Evolutionary conservation across 1,140 invertebrate genomes (phyloP).

Genomic region (Melipona quadrifasciata): DNA sequence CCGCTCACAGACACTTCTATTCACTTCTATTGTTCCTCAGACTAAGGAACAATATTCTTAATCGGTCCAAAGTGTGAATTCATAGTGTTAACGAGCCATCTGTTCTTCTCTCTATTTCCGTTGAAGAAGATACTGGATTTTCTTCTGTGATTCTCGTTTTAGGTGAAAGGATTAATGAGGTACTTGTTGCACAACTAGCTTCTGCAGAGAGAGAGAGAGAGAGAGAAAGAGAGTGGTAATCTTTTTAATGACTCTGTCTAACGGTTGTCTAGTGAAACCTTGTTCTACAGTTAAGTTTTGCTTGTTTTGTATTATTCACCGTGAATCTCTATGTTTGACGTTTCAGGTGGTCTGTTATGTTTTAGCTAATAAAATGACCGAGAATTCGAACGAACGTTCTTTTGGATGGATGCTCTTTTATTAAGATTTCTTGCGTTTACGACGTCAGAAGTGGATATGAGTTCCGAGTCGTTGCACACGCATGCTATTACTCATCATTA

Average conservation of each 20-base stretch:
- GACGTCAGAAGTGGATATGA: too few relatives aligned
- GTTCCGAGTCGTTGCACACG: too few relatives aligned
- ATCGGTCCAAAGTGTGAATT: not conserved
- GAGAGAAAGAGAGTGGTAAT: conserved; percentile 12
- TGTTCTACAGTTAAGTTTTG: too few relatives aligned
- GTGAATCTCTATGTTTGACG: not conserved
- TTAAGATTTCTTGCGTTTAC: too few relatives aligned
- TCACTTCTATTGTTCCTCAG: conserved; percentile 33
- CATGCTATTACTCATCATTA: too few relatives aligned
- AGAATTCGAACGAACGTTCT: too few relatives aligned
- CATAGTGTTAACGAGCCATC: conserved; percentile 1
- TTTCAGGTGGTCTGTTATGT: not conserved
- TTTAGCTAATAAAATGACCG: not conserved
- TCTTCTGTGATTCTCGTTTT: not conserved
- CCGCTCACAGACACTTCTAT: not conserved
- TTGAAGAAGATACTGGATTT: not conserved
- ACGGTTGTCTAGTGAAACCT: conserved; percentile 17
- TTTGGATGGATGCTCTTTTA: too few relatives aligned
- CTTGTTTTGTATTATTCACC: not conserved
- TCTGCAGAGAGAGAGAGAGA: not conserved
- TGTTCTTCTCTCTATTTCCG: conserved; percentile 4
- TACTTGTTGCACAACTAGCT: not conserved
- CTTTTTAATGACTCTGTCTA: conserved; percentile 31
- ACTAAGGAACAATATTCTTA: not conserved
- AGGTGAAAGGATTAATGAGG: conserved; percentile 34